Evolutionary conservation across 2,797 vertebrate species (phyloP).

Genomic region (Fistularia tabacaria): DNA sequence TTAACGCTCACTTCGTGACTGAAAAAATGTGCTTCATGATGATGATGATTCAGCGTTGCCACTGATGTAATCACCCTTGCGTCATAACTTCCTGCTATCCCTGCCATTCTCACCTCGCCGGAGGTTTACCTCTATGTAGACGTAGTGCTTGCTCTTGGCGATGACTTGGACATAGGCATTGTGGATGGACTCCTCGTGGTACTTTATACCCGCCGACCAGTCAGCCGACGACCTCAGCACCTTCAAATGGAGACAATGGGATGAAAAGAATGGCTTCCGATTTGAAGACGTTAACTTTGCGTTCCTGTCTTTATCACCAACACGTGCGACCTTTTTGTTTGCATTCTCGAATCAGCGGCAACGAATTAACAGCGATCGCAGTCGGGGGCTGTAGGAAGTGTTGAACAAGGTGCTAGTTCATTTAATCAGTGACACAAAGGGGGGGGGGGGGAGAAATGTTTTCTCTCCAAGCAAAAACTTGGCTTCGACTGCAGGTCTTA

Average conservation of each 20-base stretch:
- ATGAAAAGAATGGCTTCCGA: neutral
- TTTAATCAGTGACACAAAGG: too few species aligned
- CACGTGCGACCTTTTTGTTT: too few species aligned
- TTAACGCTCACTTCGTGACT: too few species aligned
- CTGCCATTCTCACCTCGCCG: neutral
- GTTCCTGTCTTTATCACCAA: too few species aligned
- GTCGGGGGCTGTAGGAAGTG: too few species aligned
- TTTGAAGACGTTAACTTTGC: too few species aligned
- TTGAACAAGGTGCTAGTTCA: too few species aligned
- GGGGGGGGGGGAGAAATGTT: too few species aligned
- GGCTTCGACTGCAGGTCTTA: conserved; percentile 1
- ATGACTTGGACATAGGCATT: conserved; percentile 86
- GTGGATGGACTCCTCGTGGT: conserved; percentile 96
- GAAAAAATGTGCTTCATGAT: too few species aligned
- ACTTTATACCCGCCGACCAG: conserved; percentile 96
- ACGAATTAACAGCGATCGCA: too few species aligned
- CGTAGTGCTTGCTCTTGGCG: conserved; percentile 91
- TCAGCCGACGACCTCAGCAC: conserved; percentile 90
- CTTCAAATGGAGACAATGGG: conserved; percentile 54
- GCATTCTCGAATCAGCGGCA: too few species aligned
- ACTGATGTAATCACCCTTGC: neutral
- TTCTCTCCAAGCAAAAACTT: neutral
- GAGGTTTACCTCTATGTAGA: conserved; percentile 78
- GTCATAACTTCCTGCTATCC: neutral
- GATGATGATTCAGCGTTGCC: too few species aligned